These are phyloP conservation scores for Eulithis prunata DNA, from an alignment of 2,888 invertebrate species.

Conservation along the genomic window DNA sequence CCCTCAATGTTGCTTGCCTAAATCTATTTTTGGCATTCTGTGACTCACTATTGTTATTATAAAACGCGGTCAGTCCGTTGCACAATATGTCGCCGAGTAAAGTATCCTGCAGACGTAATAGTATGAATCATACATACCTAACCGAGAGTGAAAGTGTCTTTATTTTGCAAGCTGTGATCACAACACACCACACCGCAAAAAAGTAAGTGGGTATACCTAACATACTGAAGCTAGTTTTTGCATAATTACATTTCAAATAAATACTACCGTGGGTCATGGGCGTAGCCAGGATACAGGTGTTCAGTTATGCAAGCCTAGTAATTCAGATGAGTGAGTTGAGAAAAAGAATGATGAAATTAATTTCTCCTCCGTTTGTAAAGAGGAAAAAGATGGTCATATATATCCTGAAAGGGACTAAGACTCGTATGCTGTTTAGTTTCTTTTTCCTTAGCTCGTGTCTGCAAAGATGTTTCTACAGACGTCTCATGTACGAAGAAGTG, in stretches of 20 bases:
- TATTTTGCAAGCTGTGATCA: constrained; percentile 47
- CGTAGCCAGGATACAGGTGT: constrained; percentile 10
- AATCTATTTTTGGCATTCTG: constrained; percentile 29
- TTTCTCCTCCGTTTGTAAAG: background rate
- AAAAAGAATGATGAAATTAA: background rate
- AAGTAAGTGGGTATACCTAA: constrained; percentile 2
- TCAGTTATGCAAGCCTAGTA: constrained; percentile 3
- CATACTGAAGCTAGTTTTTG: constrained; percentile 11
- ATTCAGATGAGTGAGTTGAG: background rate
- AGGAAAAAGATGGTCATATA: too few species aligned
- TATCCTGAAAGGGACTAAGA: too few species aligned
- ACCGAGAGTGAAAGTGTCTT: constrained; percentile 76
- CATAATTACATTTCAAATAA: constrained; percentile 15
- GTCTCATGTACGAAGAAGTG: too few species aligned
- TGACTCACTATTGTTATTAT: constrained; percentile 63
- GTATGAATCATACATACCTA: constrained; percentile 63
- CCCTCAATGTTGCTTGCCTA: constrained; percentile 10
- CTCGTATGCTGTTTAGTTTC: too few species aligned
- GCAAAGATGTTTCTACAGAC: too few species aligned
- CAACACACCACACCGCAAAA: constrained; percentile 9
- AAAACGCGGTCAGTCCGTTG: constrained; percentile 63
- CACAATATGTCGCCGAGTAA: constrained; percentile 65
- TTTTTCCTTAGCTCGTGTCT: too few species aligned
- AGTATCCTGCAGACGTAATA: constrained; percentile 73
- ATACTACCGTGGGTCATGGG: constrained; percentile 15